Conservation (phyloP, 2,797 vertebrate genomes). For the Rhabdomys pumilio region DNA sequence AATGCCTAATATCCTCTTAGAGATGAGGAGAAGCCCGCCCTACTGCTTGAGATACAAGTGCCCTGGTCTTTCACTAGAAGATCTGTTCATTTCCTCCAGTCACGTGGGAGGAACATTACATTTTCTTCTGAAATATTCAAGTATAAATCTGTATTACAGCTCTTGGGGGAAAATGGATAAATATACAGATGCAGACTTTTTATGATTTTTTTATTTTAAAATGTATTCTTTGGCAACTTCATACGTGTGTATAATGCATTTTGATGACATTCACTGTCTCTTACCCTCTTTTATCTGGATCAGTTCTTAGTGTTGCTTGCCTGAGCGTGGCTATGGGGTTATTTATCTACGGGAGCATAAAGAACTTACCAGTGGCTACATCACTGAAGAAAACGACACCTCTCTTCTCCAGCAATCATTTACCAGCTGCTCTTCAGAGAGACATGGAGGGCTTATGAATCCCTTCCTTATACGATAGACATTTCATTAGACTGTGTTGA, state of each 20-base stretch:
- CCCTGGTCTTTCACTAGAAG: not conserved
- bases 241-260: not conserved
- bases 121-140: constrained; percentile 44
- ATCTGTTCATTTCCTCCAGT: not conserved
- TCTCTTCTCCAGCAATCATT: not conserved
- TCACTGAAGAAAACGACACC: not conserved
- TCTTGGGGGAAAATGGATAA: not conserved
- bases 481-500: not conserved
- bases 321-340: not conserved
- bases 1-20: not conserved
- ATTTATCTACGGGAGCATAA: not conserved
- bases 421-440: not conserved
- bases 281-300: not conserved
- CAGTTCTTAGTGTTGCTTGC: not conserved
- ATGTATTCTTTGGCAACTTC: not conserved
- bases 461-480: not conserved
- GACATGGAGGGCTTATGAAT: not conserved
- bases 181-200: not conserved
- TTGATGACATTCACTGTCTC: not conserved
- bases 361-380: not conserved
- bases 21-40: not conserved
- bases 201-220: not conserved
- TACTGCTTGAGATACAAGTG: not conserved
- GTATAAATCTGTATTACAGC: constrained; percentile 2
- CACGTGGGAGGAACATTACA: not conserved